Conservation (phyloP, 2,113 vertebrate species). For the Aldabrachelys gigantea region DNA sequence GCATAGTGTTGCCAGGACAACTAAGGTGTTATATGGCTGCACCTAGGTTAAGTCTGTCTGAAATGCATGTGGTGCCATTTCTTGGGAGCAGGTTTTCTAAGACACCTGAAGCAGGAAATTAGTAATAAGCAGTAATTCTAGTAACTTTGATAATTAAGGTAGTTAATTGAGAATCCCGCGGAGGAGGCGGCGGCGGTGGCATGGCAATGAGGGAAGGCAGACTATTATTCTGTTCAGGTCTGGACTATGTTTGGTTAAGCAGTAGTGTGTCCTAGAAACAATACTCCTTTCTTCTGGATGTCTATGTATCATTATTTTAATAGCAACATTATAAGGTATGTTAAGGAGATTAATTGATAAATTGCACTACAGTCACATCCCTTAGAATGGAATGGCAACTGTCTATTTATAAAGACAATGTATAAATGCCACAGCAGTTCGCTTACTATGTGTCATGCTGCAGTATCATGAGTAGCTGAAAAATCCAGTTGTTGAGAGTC, state of each 20-base stretch:
- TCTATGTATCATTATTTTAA: background rate
- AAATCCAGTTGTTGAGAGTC: background rate
- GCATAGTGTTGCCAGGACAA: conserved; percentile 65
- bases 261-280: background rate
- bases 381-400: background rate
- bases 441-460: background rate
- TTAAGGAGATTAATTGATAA: background rate
- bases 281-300: background rate
- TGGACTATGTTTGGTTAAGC: background rate
- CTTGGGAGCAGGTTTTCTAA: background rate
- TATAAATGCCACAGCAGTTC: background rate
- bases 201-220: background rate
- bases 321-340: background rate
- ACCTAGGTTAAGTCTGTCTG: conserved; percentile 51
- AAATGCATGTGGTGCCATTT: conserved; percentile 44
- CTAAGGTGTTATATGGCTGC: background rate
- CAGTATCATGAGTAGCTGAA: background rate
- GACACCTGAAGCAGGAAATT: conserved; percentile 21
- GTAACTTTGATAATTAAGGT: conserved; percentile 24
- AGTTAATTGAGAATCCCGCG: background rate
- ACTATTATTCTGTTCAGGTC: background rate
- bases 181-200: background rate
- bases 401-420: background rate
- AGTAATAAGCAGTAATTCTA: background rate
- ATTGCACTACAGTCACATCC: background rate